Conservation (phyloP, 2,797 vertebrate species). For the Pempheris klunzingeri region DNA sequence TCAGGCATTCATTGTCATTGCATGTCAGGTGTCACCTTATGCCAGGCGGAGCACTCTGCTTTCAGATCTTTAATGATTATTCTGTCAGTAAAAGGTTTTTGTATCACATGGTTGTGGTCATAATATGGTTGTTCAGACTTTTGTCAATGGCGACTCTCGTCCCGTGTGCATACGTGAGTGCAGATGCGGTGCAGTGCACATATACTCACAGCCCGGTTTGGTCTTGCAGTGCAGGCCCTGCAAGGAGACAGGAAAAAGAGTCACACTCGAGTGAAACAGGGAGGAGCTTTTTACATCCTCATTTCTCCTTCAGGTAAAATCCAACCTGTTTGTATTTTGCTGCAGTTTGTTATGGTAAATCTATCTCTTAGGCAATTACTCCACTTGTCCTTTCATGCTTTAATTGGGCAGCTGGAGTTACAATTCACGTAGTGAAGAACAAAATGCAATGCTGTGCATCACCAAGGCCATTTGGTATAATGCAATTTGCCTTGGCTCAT, state of each 20-base stretch:
- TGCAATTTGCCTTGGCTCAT: not conserved
- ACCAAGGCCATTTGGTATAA: not conserved
- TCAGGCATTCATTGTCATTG: not conserved
- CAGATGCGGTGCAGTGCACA: not conserved
- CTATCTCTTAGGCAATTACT: no score
- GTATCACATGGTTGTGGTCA: not conserved
- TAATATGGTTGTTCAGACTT: not conserved
- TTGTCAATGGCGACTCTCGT: not conserved
- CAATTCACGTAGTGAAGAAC: not conserved
- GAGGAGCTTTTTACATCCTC: conserved; percentile 58
- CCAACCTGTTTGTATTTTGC: not conserved
- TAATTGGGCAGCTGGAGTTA: not conserved
- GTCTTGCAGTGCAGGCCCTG: conserved; percentile 82
- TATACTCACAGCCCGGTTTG: conserved; percentile 75
- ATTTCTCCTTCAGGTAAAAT: conserved; percentile 35
- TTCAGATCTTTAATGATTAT: not conserved
- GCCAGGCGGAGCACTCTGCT: not conserved
- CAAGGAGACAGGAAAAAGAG: conserved; percentile 16
- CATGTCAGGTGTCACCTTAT: not conserved
- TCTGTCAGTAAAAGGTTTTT: not conserved
- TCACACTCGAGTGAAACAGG: not conserved
- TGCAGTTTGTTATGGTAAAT: not conserved
- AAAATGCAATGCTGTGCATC: not conserved
- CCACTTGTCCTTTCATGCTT: not conserved
- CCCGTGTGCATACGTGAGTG: not conserved